phyloP scores from a whole-genome alignment of 2,797 vertebrate species.

The Danio kyathit region DNA sequence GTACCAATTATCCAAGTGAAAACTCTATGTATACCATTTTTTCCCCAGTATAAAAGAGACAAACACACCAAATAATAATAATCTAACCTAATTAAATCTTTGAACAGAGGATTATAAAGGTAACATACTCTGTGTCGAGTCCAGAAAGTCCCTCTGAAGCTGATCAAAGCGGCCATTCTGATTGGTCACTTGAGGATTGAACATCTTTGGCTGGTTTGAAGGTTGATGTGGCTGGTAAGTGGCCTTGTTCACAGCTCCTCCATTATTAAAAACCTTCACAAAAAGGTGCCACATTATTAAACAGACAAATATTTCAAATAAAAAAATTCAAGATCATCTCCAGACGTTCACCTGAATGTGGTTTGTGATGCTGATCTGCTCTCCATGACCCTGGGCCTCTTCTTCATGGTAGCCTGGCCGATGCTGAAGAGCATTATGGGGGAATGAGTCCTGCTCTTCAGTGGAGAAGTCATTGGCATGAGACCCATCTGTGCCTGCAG shows the following conservation, averaged over 20 bases:
- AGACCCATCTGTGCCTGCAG: constrained; percentile 70
- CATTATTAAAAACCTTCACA: constrained; percentile 74
- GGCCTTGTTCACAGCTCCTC: constrained; percentile 73
- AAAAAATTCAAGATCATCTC: background rate
- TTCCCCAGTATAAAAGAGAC: no score
- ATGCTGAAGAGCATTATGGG: constrained; percentile 73
- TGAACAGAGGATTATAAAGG: background rate
- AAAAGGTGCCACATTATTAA: constrained; percentile 13
- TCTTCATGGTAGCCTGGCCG: constrained; percentile 77
- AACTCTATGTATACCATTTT: no score
- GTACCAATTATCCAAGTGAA: no score
- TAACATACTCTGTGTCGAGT: constrained; percentile 83
- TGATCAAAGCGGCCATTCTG: constrained; percentile 82
- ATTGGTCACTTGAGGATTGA: constrained; percentile 71
- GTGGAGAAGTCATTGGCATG: constrained; percentile 73
- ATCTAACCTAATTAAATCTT: no score
- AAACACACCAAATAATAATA: no score
- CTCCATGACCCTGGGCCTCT: constrained; percentile 70
- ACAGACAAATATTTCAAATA: background rate
- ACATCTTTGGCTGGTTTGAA: constrained; percentile 74
- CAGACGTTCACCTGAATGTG: constrained; percentile 81
- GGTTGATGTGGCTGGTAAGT: constrained; percentile 85
- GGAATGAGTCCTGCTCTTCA: constrained; percentile 74
- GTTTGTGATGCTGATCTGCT: constrained; percentile 73
- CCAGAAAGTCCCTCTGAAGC: constrained; percentile 89